These are phyloP conservation scores for Leucophora obtusa DNA, from an alignment of 2,888 invertebrate species.

Conservation along the genomic window DNA sequence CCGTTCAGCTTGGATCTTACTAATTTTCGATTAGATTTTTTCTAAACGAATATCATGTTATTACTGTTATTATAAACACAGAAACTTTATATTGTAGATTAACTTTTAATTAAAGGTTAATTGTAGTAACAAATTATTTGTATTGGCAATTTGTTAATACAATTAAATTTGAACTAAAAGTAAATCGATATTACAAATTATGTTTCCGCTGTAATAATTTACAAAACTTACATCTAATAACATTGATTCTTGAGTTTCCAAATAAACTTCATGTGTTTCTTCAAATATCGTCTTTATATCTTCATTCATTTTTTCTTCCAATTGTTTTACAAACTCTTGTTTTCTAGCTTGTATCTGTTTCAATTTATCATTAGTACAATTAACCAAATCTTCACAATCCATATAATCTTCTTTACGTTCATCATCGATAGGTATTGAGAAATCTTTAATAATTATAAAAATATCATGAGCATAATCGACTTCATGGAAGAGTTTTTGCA, in stretches of 20 bases:
- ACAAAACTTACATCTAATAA: conserved; percentile 73
- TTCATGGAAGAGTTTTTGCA: conserved; percentile 85
- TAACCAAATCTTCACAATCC: conserved; percentile 77
- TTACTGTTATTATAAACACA: too few relatives aligned
- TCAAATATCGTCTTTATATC: conserved; percentile 87
- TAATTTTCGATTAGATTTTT: conserved; percentile 84
- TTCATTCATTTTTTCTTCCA: conserved; percentile 86
- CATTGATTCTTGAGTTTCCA: conserved; percentile 81
- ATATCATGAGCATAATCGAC: conserved; percentile 90
- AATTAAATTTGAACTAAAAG: too few relatives aligned
- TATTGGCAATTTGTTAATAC: too few relatives aligned
- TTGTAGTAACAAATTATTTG: too few relatives aligned
- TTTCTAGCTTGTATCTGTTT: conserved; percentile 82
- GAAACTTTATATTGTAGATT: too few relatives aligned
- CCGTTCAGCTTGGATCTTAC: conserved; percentile 83
- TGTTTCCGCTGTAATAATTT: too few relatives aligned
- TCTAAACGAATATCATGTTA: conserved; percentile 80
- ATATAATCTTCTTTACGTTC: conserved; percentile 82
- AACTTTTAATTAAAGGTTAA: too few relatives aligned
- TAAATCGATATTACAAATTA: too few relatives aligned
- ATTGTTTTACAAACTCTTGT: conserved; percentile 83
- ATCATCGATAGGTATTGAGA: conserved; percentile 84
- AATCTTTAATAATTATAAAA: conserved; percentile 91
- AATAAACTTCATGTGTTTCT: conserved; percentile 86
- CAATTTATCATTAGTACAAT: conserved; percentile 83